Conservation (phyloP, 2,113 vertebrate species). For the Lycocorax pyrrhopterus region DNA sequence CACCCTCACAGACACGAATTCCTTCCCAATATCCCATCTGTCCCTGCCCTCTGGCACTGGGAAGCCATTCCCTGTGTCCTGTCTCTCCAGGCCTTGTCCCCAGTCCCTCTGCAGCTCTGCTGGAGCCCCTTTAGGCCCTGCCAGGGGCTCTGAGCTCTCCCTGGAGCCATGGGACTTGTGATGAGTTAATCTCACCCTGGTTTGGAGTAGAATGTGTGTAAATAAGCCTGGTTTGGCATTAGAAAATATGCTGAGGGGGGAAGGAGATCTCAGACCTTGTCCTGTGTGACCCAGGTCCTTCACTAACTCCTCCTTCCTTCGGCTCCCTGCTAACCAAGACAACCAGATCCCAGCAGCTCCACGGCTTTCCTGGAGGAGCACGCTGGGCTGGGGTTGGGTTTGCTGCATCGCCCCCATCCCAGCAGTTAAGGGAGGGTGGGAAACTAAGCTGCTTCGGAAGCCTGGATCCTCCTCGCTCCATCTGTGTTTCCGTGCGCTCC, state of each 20-base stretch:
- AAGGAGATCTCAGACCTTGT: neutral
- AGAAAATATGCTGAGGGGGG: neutral
- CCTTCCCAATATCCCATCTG: neutral
- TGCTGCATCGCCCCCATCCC: neutral
- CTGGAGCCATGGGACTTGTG: neutral
- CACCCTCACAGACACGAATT: neutral
- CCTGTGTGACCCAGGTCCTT: neutral
- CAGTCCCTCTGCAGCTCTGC: neutral
- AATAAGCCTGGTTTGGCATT: neutral
- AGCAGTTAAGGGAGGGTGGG: neutral
- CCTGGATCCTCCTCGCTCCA: neutral
- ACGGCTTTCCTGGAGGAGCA: neutral
- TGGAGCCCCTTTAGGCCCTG: neutral
- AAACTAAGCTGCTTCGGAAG: neutral
- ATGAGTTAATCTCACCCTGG: neutral
- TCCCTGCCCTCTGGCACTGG: accelerated
- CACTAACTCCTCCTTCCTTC: neutral
- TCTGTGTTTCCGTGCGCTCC: neutral
- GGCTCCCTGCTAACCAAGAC: neutral
- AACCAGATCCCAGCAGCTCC: neutral
- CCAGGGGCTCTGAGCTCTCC: neutral
- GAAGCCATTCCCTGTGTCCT: neutral
- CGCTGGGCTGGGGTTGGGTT: accelerated
- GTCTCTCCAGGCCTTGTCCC: neutral
- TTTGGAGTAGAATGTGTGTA: neutral